Evolutionary conservation across 2,888 invertebrate genomes (phyloP).

Genomic region (Plagiodera versicolora): DNA sequence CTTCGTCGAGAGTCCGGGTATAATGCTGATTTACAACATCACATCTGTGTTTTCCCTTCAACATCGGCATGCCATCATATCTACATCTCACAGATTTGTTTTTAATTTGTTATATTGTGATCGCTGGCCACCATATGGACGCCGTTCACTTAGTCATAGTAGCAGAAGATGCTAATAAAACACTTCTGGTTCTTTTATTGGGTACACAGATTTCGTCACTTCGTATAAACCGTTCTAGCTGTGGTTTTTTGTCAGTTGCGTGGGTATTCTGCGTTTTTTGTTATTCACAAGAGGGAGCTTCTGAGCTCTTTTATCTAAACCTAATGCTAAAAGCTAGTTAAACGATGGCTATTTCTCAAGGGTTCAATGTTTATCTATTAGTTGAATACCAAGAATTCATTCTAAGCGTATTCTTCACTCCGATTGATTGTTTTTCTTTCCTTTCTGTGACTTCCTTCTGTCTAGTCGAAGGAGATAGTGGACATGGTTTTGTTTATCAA

Average conservation of each 20-base stretch:
- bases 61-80: conserved; percentile 37
- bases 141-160: conserved; percentile 14
- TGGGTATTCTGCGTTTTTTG: no score
- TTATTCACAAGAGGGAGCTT: no score
- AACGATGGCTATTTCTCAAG: no score
- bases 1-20: conserved; percentile 31
- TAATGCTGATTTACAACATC: conserved; percentile 47
- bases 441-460: neutral
- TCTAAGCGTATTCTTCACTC: no score
- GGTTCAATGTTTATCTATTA: no score
- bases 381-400: no score
- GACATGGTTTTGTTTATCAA: neutral
- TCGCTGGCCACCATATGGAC: conserved; percentile 32
- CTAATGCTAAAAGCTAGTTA: no score
- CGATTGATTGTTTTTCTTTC: no score
- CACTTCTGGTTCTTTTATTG: neutral
- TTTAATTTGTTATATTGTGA: conserved; percentile 40
- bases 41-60: conserved; percentile 56
- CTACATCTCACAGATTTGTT: conserved; percentile 49
- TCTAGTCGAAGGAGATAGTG: neutral
- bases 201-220: neutral
- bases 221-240: neutral
- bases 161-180: neutral
- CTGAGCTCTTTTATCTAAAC: no score
- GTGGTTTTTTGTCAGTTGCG: no score